A percentile compares a stretch with the other conserved stretches of the same genome.
phyloP scores from a whole-genome alignment of 2,113 vertebrate species.

The Dipodomys stephensi region DNA sequence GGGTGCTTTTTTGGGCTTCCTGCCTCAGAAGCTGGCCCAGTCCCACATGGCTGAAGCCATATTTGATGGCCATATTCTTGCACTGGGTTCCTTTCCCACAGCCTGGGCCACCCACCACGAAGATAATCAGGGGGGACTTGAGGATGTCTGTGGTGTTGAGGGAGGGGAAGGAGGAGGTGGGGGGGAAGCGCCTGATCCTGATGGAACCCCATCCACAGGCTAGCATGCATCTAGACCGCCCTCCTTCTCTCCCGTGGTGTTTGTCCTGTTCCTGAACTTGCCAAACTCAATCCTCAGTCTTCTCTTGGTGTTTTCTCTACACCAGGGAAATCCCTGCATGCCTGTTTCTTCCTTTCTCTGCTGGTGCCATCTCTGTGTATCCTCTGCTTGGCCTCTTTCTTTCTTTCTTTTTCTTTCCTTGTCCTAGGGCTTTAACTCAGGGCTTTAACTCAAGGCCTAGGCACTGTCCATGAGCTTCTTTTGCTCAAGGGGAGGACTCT shows the following conservation, averaged over 20 bases:
- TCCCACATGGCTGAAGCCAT: conserved; percentile 69
- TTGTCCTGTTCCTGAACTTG: neutral
- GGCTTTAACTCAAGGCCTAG: too few relatives aligned
- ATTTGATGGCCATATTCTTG: conserved; percentile 67
- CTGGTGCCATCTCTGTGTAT: too few relatives aligned
- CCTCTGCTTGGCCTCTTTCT: too few relatives aligned
- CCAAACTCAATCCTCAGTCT: neutral
- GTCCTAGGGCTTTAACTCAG: neutral
- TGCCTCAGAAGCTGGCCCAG: conserved; percentile 73
- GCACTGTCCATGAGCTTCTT: too few relatives aligned
- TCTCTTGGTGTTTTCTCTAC: neutral
- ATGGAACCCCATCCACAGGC: neutral
- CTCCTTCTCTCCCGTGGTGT: neutral
- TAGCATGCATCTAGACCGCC: neutral
- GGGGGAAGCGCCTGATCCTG: neutral
- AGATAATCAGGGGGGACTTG: conserved; percentile 70
- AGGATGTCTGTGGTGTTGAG: conserved; percentile 63
- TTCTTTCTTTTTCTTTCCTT: too few relatives aligned
- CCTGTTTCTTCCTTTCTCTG: neutral
- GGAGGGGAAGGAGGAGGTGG: neutral
- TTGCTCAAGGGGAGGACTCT: too few relatives aligned
- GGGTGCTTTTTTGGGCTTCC: conserved; percentile 48
- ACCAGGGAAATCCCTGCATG: neutral
- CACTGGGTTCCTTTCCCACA: conserved; percentile 75
- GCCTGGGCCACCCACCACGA: conserved; percentile 75